Conservation (phyloP, 2,888 invertebrate genomes). For the Pristionchus japonicus region DNA sequence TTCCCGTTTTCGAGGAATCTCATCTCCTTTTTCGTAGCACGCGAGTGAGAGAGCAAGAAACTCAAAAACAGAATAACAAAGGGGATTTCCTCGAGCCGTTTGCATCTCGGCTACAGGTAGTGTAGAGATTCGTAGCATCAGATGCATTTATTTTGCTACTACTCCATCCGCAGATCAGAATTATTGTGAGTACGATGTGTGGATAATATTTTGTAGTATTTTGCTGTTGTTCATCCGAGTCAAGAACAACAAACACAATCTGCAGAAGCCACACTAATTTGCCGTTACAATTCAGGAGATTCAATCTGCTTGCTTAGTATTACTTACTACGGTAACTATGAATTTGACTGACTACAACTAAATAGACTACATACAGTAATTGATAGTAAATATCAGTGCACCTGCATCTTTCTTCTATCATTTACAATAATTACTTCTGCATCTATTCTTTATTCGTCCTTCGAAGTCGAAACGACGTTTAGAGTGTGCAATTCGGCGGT, state of each 20-base stretch:
- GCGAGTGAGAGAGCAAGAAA: neutral
- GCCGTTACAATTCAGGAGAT: neutral
- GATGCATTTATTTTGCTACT: too few species aligned
- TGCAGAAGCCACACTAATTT: neutral
- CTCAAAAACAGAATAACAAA: slow-evolving; percentile 23
- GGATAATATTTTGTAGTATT: too few species aligned
- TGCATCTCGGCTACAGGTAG: neutral
- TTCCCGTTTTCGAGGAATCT: neutral
- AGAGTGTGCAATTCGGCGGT: neutral
- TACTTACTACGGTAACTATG: neutral
- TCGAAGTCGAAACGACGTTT: neutral
- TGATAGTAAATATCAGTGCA: neutral
- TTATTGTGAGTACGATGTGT: too few species aligned
- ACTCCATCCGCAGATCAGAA: too few species aligned
- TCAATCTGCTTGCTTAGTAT: neutral
- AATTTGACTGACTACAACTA: neutral
- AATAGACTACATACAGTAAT: neutral
- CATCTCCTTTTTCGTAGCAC: neutral
- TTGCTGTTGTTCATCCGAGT: too few species aligned
- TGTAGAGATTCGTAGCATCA: too few species aligned
- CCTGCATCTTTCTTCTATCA: neutral
- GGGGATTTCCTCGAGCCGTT: neutral
- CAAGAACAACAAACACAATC: too few species aligned
- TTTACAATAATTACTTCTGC: neutral
- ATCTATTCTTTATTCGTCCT: neutral